Percentiles rank a stretch among this genome's conserved stretches.
Conservation (phyloP, 2,888 invertebrate genomes). For the Anticlea derivata region DNA sequence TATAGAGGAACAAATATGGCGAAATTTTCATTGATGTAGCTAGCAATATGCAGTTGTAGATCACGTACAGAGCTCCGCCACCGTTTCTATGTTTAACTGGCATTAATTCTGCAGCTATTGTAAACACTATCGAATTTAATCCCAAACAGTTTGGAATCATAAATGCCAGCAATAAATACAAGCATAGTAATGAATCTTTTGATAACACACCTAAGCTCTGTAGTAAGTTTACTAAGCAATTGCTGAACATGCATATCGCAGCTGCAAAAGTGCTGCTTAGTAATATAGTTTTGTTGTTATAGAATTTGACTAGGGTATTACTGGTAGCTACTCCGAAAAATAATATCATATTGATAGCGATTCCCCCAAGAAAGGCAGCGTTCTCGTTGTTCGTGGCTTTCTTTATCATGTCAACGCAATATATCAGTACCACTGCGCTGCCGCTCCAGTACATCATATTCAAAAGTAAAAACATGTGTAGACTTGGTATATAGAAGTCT, state of each 20-base stretch:
- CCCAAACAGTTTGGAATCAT: conserved; percentile 27
- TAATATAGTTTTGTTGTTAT: conserved; percentile 27
- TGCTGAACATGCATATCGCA: background rate
- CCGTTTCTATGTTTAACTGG: conserved; percentile 36
- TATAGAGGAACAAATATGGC: conserved; percentile 31
- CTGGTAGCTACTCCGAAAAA: conserved; percentile 5
- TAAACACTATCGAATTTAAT: conserved; percentile 18
- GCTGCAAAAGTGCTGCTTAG: conserved; percentile 10
- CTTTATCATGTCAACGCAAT: conserved; percentile 22
- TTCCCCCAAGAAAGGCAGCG: conserved; percentile 14
- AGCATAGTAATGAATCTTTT: conserved; percentile 22
- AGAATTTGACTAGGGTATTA: background rate
- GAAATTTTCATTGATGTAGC: conserved; percentile 31
- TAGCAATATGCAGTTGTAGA: conserved; percentile 26
- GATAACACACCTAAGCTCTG: conserved; percentile 20
- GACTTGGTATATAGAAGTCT: conserved; percentile 33
- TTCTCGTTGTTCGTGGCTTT: conserved; percentile 18
- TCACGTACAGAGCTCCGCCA: conserved; percentile 31
- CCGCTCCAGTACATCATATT: conserved; percentile 34
- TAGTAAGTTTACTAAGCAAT: conserved; percentile 15
- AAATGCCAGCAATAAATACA: conserved; percentile 28
- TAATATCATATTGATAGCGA: conserved; percentile 13
- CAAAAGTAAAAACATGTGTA: conserved; percentile 26
- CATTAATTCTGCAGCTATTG: conserved; percentile 32
- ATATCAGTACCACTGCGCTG: conserved; percentile 18